These are phyloP conservation scores for Tachypleus tridentatus DNA, from an alignment of 1,140 invertebrate genomes.

Conservation along the genomic window DNA sequence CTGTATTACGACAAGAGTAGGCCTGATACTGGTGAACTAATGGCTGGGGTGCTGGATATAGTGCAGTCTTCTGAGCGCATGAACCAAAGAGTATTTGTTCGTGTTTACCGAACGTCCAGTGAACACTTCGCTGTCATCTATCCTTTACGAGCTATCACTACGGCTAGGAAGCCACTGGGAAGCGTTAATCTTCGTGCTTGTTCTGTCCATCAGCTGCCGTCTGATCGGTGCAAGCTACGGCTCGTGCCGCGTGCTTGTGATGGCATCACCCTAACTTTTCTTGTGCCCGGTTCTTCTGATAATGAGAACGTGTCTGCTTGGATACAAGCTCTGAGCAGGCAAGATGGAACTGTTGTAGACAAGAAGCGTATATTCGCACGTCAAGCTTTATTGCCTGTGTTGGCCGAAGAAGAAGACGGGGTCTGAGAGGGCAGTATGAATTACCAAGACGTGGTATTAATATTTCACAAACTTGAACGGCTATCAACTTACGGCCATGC, in stretches of 20 bases:
- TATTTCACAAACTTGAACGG: no score
- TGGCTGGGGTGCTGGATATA: constrained; percentile 17
- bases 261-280: constrained; percentile 13
- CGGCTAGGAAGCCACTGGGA: constrained; percentile 15
- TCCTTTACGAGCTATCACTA: constrained; percentile 12
- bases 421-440: no score
- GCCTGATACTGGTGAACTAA: constrained; percentile 13
- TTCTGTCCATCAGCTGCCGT: constrained; percentile 8
- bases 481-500: no score
- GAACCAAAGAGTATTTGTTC: constrained; percentile 16
- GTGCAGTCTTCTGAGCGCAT: not conserved
- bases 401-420: no score
- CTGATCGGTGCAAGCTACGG: constrained; percentile 3
- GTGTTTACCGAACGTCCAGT: constrained; percentile 16
- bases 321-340: no score
- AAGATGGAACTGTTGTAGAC: no score
- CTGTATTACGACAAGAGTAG: constrained; percentile 4
- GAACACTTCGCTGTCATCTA: constrained; percentile 21
- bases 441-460: no score
- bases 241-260: constrained; percentile 14
- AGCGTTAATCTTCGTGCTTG: constrained; percentile 18
- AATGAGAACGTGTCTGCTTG: no score
- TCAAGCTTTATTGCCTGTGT: no score
- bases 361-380: no score
- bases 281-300: not conserved